Conservation (phyloP, 2,888 invertebrate species). For the Amorpha juglandis region DNA sequence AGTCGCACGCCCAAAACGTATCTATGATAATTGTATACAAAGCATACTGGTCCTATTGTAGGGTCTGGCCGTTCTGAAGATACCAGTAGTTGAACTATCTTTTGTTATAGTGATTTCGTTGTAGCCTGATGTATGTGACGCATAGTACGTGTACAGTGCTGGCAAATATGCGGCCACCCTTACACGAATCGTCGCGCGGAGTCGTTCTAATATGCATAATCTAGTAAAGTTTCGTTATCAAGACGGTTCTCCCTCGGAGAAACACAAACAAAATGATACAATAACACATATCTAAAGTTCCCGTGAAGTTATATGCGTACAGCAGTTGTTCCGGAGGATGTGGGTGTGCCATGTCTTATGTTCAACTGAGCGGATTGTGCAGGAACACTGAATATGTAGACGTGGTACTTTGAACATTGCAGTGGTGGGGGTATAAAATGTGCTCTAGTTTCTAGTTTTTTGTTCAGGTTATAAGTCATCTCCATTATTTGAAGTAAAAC, state of each 20-base stretch:
- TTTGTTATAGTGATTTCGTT: too few species aligned
- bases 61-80: too few species aligned
- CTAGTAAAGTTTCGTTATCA: constrained; percentile 7
- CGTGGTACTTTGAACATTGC: neutral
- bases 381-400: constrained; percentile 37
- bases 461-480: too few species aligned
- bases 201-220: neutral
- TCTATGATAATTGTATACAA: too few species aligned
- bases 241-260: neutral
- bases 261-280: constrained; percentile 14
- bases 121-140: too few species aligned
- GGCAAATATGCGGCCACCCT: neutral
- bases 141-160: too few species aligned
- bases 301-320: constrained; percentile 46
- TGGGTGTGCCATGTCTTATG: constrained; percentile 76
- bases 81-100: too few species aligned
- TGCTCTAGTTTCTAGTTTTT: too few species aligned
- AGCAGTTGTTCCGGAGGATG: constrained; percentile 80
- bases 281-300: constrained; percentile 10
- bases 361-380: constrained; percentile 69
- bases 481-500: too few species aligned
- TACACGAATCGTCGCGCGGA: neutral
- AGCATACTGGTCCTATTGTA: too few species aligned
- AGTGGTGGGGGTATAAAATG: too few species aligned
- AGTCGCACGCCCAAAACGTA: too few species aligned